A percentile compares a stretch with the other conserved stretches of the same genome.
Evolutionary conservation across 1,140 invertebrate genomes (phyloP).

Genomic region (Drosophila yakuba): DNA sequence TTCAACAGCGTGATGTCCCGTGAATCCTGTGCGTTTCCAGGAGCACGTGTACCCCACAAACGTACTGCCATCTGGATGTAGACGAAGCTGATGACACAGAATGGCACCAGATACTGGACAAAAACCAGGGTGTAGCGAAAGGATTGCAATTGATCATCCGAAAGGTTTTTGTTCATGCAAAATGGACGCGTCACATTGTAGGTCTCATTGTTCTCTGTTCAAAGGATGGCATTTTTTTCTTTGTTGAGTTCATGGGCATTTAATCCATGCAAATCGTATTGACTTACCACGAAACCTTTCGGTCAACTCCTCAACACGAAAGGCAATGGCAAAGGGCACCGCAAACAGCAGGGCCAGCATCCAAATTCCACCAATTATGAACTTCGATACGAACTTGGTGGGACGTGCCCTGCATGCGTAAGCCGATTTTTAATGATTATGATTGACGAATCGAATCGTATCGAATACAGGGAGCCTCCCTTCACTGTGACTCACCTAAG

Average conservation of each 20-base stretch:
- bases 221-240: background rate
- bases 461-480: background rate
- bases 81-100: conserved; percentile 91
- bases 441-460: conserved; percentile 1
- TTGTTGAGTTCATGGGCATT: background rate
- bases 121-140: conserved; percentile 87
- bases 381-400: conserved; percentile 89
- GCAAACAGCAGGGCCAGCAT: conserved; percentile 87
- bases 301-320: conserved; percentile 86
- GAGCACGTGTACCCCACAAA: conserved; percentile 90
- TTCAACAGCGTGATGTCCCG: conserved; percentile 90
- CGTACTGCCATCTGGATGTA: conserved; percentile 91
- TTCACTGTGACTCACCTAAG: conserved; percentile 86
- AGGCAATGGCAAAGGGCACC: conserved; percentile 88
- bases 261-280: conserved; percentile 12
- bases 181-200: conserved; percentile 86
- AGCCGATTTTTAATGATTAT: conserved; percentile 24
- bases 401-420: conserved; percentile 87
- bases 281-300: conserved; percentile 75
- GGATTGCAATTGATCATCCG: conserved; percentile 85
- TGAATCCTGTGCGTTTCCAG: conserved; percentile 90
- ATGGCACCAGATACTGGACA: conserved; percentile 90
- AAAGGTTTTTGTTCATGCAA: conserved; percentile 86
- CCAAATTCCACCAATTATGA: conserved; percentile 90
- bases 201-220: conserved; percentile 65